Conservation (phyloP, 2,888 invertebrate genomes). For the Drosophila maculinotata region DNA sequence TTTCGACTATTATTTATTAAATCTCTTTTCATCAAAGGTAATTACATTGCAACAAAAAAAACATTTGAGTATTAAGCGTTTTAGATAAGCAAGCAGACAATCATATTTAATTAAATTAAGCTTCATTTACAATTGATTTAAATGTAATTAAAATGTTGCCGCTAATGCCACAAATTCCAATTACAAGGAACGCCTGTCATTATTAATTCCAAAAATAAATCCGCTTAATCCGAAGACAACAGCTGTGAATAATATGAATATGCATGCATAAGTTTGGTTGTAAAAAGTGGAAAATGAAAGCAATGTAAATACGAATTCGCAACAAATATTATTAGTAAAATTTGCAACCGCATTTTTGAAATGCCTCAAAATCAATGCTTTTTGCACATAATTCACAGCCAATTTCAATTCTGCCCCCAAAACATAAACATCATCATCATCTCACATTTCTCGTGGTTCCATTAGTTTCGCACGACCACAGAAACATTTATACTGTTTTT, state of each 20-base stretch:
- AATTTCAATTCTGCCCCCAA: conserved; percentile 54
- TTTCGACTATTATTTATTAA: too few relatives aligned
- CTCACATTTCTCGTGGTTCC: conserved; percentile 17
- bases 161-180: conserved; percentile 50
- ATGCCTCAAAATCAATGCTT: conserved; percentile 49
- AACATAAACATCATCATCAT: conserved; percentile 33
- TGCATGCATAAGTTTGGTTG: conserved; percentile 6
- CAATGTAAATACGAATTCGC: conserved; percentile 25
- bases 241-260: conserved; percentile 51
- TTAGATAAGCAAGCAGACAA: not conserved
- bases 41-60: not conserved
- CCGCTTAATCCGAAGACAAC: conserved; percentile 47
- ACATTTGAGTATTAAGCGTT: not conserved
- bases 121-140: conserved; percentile 48
- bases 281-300: conserved; percentile 9
- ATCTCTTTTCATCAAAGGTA: too few relatives aligned
- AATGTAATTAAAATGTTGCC: conserved; percentile 38
- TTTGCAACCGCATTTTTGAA: conserved; percentile 65
- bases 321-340: conserved; percentile 48
- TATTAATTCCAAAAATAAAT: conserved; percentile 48
- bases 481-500: conserved; percentile 67
- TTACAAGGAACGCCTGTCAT: conserved; percentile 46
- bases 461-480: conserved; percentile 54
- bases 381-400: conserved; percentile 73
- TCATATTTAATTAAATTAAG: conserved; percentile 2